Evolutionary conservation across 2,113 vertebrate genomes (phyloP), one percentile per base, ranked within the genome.

Genomic region (Amphiprion ocellaris): DNA sequence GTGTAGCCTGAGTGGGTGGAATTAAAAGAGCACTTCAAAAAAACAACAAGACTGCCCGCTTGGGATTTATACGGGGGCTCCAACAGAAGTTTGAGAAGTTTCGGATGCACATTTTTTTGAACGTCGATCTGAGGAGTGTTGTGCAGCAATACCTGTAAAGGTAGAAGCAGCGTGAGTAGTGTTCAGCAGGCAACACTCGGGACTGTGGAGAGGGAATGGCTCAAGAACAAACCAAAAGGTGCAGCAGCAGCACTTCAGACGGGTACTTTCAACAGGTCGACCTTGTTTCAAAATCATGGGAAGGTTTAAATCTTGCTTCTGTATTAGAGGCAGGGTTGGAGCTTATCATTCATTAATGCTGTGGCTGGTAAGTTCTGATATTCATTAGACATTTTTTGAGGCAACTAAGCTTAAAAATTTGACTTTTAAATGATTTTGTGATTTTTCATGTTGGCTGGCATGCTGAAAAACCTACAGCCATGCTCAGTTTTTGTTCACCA

Each of bases 11-110:
- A 79, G 37, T 72, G 62, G 62, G 56, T 84, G 72, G 84, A 54
- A 52, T 83, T 81, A 59, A 90, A 90, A 87, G 81, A 87, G 78
- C 90, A 92, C 90, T 90, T 89, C 39, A 87, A 90, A 66, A 81
- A 87, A 12, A 53, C 56, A 83, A 30, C 33, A 37, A 9, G 60
- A 81, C 78, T 17, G 75, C 78, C 83, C 37, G 37, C 54, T 80
- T 26, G 44, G 4, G 66, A 50, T 66, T 80, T 23, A 76, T 53
- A 52, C 5, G 14, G 11, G 14, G 71, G 70, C 49, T 75, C 47
- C 21, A 9, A 75, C 78, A 82, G 26, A 26, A 26, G 26, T 26
- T 26, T 41, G 55, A 65, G 58, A 49, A 30, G 30, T 30, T 63
- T 9, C 15, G 28, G 79, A 60, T 76, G 79, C 66, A 73, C 56